A percentile compares a stretch with the other conserved stretches of the same genome.
These are phyloP conservation scores for Camelus dromedarius DNA, from an alignment of 2,113 vertebrate genomes.

Conservation along the genomic window DNA sequence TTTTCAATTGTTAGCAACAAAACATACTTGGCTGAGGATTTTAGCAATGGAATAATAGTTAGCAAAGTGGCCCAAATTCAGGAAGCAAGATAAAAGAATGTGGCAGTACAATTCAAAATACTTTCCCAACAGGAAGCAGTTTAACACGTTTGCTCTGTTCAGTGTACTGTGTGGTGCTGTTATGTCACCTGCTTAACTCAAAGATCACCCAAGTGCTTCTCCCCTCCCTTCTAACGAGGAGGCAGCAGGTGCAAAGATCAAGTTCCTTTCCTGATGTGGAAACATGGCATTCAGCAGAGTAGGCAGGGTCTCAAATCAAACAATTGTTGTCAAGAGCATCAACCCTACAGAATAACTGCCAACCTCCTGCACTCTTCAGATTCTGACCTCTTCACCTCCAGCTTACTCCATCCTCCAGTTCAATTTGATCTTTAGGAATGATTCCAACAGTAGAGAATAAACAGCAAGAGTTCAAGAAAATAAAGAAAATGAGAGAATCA, in stretches of 20 bases:
- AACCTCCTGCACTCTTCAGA: neutral
- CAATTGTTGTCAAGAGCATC: constrained; percentile 71
- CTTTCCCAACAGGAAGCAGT: constrained; percentile 46
- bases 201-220: neutral
- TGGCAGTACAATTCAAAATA: constrained; percentile 52
- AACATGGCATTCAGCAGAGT: constrained; percentile 70
- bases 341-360: neutral
- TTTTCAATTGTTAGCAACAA: neutral
- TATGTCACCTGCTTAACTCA: constrained; percentile 51
- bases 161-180: neutral
- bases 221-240: constrained; percentile 60
- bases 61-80: constrained; percentile 47
- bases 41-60: constrained; percentile 42
- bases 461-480: constrained; percentile 2
- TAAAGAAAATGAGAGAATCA: neutral
- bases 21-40: constrained; percentile 2
- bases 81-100: constrained; percentile 14
- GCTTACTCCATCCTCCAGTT: constrained; percentile 18
- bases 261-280: constrained; percentile 54
- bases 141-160: constrained; percentile 69
- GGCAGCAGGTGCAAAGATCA: constrained; percentile 74
- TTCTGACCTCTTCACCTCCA: neutral
- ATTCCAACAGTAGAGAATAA: neutral
- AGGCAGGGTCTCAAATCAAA: constrained; percentile 71
- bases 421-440: neutral